Base-by-base conservation (phyloP, 2,888 invertebrate species). In the Agrotis puta region DNA sequence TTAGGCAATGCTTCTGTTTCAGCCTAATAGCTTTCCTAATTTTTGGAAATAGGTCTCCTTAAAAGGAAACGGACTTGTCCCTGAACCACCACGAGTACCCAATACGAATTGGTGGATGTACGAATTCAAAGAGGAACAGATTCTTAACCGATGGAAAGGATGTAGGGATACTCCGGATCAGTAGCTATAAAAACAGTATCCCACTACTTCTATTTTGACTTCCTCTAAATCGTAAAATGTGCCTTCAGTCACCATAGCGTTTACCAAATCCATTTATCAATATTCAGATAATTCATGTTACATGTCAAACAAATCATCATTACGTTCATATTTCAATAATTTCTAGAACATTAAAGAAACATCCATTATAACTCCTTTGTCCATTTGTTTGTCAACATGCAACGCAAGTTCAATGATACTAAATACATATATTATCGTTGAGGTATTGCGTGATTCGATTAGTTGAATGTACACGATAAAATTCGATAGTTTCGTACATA, bases 361-460 rank as follows among this genome's bases (percentile, higher is more conserved):
- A 65, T 62, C 24, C 33, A 65, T 58, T 39, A 27, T 2, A 33
- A 56, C 16, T 58, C 9, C 18, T 68, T 59, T 27, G 6, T 47
- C 18, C 56, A 68, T 79, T 81, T 77, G 65, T 77, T 68, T 77
- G 58, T 72, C 53, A 72, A n/a, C 81, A 82, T 82, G 81, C 81
- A 69, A 81, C 9, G 14, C 1, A 56, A 69, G 82, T 79, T 82
- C 77, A 76, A 61, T 73, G 75, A 68, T 74, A 78, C 74, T 81
- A 54, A 77, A 74, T 67, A 56, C 71, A 64, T 71, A 56, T 69
- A 64, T 58, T 51, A 77, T 64, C 56, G 56, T 57, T 57, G 66
- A 74, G 69, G 20, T 22, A 67, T 82, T 71, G 81, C 82, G 74
- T 82, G 82, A 75, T 70, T 39, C 33, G 14, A 58, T 61, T 59